These are phyloP conservation scores for Psettodes erumei DNA, from an alignment of 2,113 vertebrate genomes.

Conservation along the genomic window DNA sequence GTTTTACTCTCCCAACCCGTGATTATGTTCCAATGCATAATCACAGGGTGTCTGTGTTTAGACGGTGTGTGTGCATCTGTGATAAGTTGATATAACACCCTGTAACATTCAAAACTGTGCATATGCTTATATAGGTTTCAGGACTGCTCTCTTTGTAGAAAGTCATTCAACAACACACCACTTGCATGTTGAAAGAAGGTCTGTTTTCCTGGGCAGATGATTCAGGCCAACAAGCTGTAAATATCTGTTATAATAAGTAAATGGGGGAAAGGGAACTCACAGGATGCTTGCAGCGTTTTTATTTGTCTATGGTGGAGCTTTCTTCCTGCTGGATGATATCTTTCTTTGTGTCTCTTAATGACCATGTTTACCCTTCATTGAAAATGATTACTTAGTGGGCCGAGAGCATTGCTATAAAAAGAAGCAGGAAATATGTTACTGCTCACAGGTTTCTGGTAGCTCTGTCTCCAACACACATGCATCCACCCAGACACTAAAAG, in stretches of 20 bases:
- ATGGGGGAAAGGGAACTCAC: background rate
- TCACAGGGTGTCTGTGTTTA: slow-evolving; percentile 4
- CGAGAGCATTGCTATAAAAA: slow-evolving; percentile 18
- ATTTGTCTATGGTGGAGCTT: background rate
- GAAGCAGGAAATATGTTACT: slow-evolving; percentile 38
- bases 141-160: background rate
- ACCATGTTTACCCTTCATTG: slow-evolving; percentile 44
- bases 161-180: background rate
- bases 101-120: slow-evolving; percentile 12
- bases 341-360: slow-evolving; percentile 40
- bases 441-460: background rate
- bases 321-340: background rate
- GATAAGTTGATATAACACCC: slow-evolving; percentile 26
- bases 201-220: slow-evolving; percentile 10
- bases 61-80: background rate
- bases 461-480: background rate
- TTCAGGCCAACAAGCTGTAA: slow-evolving; percentile 3
- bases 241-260: slow-evolving; percentile 17
- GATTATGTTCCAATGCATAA: slow-evolving; percentile 29
- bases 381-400: slow-evolving; percentile 41
- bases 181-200: background rate
- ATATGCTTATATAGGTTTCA: background rate
- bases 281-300: slow-evolving; percentile 18
- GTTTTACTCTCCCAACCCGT: slow-evolving; percentile 9
- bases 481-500: slow-evolving; percentile 23